Evolutionary conservation across 2,113 vertebrate species (phyloP).

Genomic region (Podilymbus podiceps): DNA sequence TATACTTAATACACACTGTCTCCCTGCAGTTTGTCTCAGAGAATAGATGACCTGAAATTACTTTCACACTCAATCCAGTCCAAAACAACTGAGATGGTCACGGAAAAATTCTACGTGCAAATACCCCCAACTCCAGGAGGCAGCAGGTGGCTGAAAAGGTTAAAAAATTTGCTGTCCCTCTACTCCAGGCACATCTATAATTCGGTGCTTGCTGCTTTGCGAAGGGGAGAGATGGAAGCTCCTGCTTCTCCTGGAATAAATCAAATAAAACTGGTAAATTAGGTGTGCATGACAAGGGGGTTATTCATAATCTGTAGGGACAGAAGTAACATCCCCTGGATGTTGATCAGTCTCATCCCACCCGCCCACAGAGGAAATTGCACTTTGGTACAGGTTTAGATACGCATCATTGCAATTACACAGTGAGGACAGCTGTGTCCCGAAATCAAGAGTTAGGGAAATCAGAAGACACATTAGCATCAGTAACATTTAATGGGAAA

Average conservation of each 20-base stretch:
- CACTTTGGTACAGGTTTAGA: neutral
- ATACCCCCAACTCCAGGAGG: neutral
- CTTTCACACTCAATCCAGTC: neutral
- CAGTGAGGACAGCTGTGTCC: neutral
- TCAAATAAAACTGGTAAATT: neutral
- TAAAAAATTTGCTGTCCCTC: neutral
- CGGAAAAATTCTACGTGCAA: neutral
- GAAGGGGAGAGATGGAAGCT: neutral
- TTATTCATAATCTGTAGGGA: neutral
- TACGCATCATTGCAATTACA: neutral
- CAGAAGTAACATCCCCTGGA: neutral
- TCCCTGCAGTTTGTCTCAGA: neutral
- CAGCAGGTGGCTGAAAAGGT: neutral
- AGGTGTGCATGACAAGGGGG: rapidly evolving
- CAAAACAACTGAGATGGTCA: neutral
- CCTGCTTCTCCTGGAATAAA: neutral
- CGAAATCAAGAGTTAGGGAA: neutral
- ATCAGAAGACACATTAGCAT: neutral
- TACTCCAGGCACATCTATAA: neutral
- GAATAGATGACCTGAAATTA: neutral
- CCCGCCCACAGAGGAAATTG: neutral
- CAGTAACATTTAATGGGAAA: neutral
- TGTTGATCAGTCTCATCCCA: neutral
- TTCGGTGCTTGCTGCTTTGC: neutral
- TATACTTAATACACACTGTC: neutral